Percentiles rank a stretch among this genome's conserved stretches.
phyloP scores from a whole-genome alignment of 2,888 invertebrate species.

The Oegoconia quadripuncta region DNA sequence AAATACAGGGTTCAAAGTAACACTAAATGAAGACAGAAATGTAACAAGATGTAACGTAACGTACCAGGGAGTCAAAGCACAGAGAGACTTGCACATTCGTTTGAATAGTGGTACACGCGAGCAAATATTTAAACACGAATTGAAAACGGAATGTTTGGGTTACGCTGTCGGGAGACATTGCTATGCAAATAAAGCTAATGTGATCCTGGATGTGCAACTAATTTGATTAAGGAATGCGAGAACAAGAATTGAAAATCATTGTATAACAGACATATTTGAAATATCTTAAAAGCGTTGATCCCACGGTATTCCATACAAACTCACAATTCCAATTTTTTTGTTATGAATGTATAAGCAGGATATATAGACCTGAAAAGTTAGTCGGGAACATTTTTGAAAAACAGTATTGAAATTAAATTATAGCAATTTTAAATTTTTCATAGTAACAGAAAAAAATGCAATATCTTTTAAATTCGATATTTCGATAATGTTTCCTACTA shows the following conservation, averaged over 20 bases:
- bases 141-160: slow-evolving; percentile 52
- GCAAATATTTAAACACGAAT: slow-evolving; percentile 62
- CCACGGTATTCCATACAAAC: no score
- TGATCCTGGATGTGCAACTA: slow-evolving; percentile 33
- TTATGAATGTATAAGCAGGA: no score
- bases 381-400: no score
- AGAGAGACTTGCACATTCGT: slow-evolving; percentile 51
- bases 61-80: slow-evolving; percentile 40
- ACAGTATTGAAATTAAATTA: no score
- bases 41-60: slow-evolving; percentile 10
- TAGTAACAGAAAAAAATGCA: no score
- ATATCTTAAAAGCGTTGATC: no score
- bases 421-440: no score
- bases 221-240: not conserved
- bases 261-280: no score
- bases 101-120: slow-evolving; percentile 50
- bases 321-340: no score
- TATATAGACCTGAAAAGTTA: no score
- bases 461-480: no score
- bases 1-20: slow-evolving; percentile 4
- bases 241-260: not conserved
- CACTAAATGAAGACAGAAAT: slow-evolving; percentile 8
- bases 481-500: no score
- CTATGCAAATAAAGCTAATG: slow-evolving; percentile 42
- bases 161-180: slow-evolving; percentile 33